Conservation (phyloP, 1,140 invertebrate genomes). For the Hyposmocoma kahamanoa region DNA sequence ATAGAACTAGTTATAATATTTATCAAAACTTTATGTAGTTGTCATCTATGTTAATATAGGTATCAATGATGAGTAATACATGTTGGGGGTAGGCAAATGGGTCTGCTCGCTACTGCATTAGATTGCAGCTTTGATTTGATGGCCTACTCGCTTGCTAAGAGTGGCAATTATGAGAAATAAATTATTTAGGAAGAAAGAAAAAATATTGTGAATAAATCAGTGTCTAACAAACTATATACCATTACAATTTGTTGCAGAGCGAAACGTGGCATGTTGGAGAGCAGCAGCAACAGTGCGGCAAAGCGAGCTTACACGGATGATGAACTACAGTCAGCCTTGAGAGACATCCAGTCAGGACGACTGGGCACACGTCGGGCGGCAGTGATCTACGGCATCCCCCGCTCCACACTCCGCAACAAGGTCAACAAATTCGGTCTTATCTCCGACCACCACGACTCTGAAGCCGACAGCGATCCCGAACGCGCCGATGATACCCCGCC, state of each 20-base stretch:
- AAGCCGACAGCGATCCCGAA: conserved; percentile 61
- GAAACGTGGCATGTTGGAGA: conserved; percentile 44
- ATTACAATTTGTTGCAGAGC: conserved; percentile 58
- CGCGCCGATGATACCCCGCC: conserved; percentile 66
- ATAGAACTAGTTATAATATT: too few relatives aligned
- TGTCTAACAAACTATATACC: too few relatives aligned
- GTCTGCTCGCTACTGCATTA: too few relatives aligned
- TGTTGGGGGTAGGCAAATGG: too few relatives aligned
- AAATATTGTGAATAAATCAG: too few relatives aligned
- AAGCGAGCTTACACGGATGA: conserved; percentile 92
- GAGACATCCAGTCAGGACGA: conserved; percentile 94
- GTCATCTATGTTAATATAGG: too few relatives aligned
- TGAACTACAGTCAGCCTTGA: conserved; percentile 90
- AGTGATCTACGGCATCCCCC: conserved; percentile 95
- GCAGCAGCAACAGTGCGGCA: conserved; percentile 70
- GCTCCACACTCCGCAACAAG: conserved; percentile 96
- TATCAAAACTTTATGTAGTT: too few relatives aligned
- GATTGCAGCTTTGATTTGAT: too few relatives aligned
- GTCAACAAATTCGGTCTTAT: conserved; percentile 89
- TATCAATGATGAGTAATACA: too few relatives aligned
- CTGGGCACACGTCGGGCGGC: conserved; percentile 93
- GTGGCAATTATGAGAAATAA: too few relatives aligned
- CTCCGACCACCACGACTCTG: conserved; percentile 72
- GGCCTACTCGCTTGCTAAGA: too few relatives aligned
- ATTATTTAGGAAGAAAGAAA: too few relatives aligned